Evolutionary conservation across 2,888 invertebrate species (phyloP), one percentile per base, ranked within the genome.

Genomic region (Patella ulyssiponensis): DNA sequence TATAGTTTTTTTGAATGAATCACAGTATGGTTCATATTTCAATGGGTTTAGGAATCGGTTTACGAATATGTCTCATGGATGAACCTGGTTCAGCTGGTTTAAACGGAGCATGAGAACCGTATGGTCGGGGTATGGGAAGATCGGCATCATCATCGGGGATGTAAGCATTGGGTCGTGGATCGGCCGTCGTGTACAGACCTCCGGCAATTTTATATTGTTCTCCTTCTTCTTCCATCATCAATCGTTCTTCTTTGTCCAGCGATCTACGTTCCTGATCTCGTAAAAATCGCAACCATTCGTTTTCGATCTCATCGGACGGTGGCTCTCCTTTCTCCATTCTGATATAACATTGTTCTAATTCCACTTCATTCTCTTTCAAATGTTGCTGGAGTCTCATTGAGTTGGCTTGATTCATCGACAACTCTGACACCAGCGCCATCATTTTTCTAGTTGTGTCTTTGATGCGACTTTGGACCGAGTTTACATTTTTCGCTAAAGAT

Each of bases 151-250:
- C 89, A 75, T 91, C 90, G 56, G 92, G 92, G 72, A 92, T 91
- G 85, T 92, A 92, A 75, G 92, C 92, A 80, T 92, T 92, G 14
- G 92, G 92, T 70, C 92, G 86, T 17, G 91, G 92, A 79, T 91
- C 91, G 2, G 92, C 92, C 4, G 91, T 91, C 3, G 91, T 92
- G 64, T 87, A 86, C 4, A 87, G 83, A 1, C 91, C 91, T 52
- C 90, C 90, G 2, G 90, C 86, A 56, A 91, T 84, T 81, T 86
- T 88, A 85, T 89, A 90, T 79, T 91, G 89, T 64, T 90, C 90
- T 72, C 90, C 91, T 72, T 91, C 90, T 75, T 90, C 90, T 64
- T 88, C 88, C 23, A 84, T 80, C 90, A 90, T 69, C 83, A 82
- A 81, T 69, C 82, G 84, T 20, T 86, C 83, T 75, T 90, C 88